Percentiles rank a stretch among this genome's conserved stretches.
These are phyloP conservation scores for Glareola pratincola DNA, from an alignment of 2,113 vertebrate species.

Conservation along the genomic window DNA sequence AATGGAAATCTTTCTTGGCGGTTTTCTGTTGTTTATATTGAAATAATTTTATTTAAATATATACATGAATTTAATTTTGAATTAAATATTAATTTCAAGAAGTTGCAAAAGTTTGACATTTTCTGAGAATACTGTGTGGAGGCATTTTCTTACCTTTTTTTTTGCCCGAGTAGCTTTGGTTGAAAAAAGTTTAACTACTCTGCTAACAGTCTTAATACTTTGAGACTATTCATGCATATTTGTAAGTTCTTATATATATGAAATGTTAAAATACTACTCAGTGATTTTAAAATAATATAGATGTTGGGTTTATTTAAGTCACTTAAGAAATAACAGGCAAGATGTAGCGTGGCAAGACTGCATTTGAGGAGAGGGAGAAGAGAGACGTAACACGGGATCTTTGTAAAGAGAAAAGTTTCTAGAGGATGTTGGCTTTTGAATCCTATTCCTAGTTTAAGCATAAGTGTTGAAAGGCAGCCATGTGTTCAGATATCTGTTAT, in stretches of 20 bases:
- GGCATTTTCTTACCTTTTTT: background rate
- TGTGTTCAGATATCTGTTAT: slow-evolving; percentile 57
- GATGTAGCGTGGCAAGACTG: background rate
- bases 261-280: background rate
- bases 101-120: background rate
- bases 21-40: background rate
- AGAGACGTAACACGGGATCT: background rate
- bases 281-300: background rate
- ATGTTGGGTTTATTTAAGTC: background rate
- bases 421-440: slow-evolving; percentile 20
- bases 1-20: background rate
- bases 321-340: background rate
- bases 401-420: slow-evolving; percentile 1
- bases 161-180: background rate
- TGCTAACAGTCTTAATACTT: background rate
- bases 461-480: slow-evolving; percentile 64
- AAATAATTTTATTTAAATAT: background rate
- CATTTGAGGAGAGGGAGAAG: background rate
- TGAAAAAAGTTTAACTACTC: background rate
- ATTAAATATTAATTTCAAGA: background rate
- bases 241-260: background rate
- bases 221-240: background rate
- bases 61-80: background rate
- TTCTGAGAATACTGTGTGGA: background rate
- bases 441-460: slow-evolving; percentile 1